These are phyloP conservation scores for Hyalella azteca DNA, from an alignment of 2,888 invertebrate genomes.

Conservation along the genomic window DNA sequence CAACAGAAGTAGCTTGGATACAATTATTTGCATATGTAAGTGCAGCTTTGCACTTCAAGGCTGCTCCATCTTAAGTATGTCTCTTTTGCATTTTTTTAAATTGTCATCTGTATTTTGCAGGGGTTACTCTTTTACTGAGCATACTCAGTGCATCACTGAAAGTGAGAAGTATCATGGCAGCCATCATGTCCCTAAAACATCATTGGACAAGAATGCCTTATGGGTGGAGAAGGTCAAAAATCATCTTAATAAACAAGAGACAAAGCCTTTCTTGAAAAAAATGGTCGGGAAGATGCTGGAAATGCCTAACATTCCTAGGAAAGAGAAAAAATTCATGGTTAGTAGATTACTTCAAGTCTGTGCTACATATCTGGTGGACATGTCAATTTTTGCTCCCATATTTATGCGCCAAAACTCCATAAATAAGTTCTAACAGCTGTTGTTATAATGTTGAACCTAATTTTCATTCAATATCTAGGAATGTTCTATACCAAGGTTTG, in stretches of 20 bases:
- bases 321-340: conserved; percentile 22
- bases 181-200: background rate
- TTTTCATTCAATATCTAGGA: too few relatives aligned
- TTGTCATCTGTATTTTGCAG: background rate
- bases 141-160: conserved; percentile 32
- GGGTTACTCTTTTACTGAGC: background rate
- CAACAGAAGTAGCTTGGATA: background rate
- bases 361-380: too few relatives aligned
- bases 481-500: too few relatives aligned
- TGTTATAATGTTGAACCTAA: too few relatives aligned
- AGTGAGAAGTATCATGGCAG: conserved; percentile 25
- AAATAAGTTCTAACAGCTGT: too few relatives aligned
- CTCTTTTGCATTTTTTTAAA: background rate
- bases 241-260: background rate
- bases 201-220: conserved; percentile 9
- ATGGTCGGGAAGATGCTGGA: background rate
- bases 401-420: too few relatives aligned
- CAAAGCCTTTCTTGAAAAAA: background rate
- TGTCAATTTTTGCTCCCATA: too few relatives aligned
- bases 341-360: too few relatives aligned
- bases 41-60: background rate
- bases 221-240: conserved; percentile 10
- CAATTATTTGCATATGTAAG: background rate
- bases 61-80: background rate
- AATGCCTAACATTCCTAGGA: conserved; percentile 13